Evolutionary conservation across 2,797 vertebrate species (phyloP).

Genomic region (Staurois parvus): DNA sequence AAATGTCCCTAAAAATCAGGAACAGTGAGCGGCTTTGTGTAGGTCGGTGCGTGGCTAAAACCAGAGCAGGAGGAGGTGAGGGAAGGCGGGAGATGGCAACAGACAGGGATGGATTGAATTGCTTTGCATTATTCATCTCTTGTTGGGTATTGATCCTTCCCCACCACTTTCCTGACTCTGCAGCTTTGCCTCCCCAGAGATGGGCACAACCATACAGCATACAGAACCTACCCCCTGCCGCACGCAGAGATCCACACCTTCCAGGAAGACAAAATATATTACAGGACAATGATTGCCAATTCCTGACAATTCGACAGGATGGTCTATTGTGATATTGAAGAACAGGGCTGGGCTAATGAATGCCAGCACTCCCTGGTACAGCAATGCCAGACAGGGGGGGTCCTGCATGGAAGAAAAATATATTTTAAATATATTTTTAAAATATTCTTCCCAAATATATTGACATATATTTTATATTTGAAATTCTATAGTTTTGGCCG

Average conservation of each 20-base stretch:
- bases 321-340: not conserved
- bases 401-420: too few species aligned
- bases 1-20: not conserved
- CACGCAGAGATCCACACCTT: not conserved
- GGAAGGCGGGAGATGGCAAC: not conserved
- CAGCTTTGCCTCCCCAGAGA: conserved; percentile 16
- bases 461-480: too few species aligned
- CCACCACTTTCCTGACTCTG: conserved; percentile 4
- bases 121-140: conserved; percentile 58
- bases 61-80: not conserved
- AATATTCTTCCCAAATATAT: too few species aligned
- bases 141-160: conserved; percentile 44
- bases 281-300: conserved; percentile 7
- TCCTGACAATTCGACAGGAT: not conserved
- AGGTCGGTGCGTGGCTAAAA: not conserved
- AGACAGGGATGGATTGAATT: conserved; percentile 35
- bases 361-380: not conserved
- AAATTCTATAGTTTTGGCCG: too few species aligned
- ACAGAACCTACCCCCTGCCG: not conserved
- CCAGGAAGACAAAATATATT: not conserved
- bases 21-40: not conserved
- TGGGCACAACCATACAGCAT: not conserved
- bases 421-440: too few species aligned
- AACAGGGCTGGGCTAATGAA: not conserved
- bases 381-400: not conserved